Percentiles rank a stretch among this genome's conserved stretches.
Evolutionary conservation across 2,113 vertebrate genomes (phyloP).

Genomic region (Ophiodon elongatus): DNA sequence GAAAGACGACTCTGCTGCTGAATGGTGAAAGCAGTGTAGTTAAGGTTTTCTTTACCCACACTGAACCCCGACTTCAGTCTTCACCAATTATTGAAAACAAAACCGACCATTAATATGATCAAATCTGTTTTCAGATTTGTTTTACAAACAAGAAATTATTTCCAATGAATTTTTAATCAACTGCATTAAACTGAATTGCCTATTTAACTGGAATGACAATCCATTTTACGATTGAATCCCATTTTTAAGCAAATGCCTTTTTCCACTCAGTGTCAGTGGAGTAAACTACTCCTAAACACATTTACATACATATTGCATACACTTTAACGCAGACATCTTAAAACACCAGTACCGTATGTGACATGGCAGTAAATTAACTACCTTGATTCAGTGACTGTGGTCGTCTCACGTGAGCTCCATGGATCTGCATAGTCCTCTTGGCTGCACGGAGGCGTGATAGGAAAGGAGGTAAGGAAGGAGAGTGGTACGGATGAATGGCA

Average conservation of each 20-base stretch:
- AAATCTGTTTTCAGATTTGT: conserved; percentile 18
- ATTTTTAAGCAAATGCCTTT: background rate
- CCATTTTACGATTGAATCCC: background rate
- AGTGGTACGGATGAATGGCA: conserved; percentile 32
- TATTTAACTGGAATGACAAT: conserved; percentile 5
- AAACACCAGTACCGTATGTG: background rate
- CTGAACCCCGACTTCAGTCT: conserved; percentile 23
- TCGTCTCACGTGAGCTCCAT: conserved; percentile 52
- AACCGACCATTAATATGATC: background rate
- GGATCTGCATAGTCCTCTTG: conserved; percentile 35
- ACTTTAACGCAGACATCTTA: background rate
- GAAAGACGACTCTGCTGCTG: conserved; percentile 39
- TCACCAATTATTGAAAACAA: background rate
- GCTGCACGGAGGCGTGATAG: conserved; percentile 35
- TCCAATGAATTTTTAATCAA: conserved; percentile 3
- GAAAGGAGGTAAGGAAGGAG: conserved; percentile 1
- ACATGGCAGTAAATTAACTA: conserved; percentile 41
- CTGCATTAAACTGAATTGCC: background rate
- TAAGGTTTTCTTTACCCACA: conserved; percentile 28
- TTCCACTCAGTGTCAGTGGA: background rate
- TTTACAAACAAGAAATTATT: background rate
- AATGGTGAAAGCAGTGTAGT: background rate
- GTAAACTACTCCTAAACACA: background rate
- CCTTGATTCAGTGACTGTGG: conserved; percentile 56
- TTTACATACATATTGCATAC: background rate